Conservation (phyloP, 2,113 vertebrate species). For the Rhizomys pruinosus region DNA sequence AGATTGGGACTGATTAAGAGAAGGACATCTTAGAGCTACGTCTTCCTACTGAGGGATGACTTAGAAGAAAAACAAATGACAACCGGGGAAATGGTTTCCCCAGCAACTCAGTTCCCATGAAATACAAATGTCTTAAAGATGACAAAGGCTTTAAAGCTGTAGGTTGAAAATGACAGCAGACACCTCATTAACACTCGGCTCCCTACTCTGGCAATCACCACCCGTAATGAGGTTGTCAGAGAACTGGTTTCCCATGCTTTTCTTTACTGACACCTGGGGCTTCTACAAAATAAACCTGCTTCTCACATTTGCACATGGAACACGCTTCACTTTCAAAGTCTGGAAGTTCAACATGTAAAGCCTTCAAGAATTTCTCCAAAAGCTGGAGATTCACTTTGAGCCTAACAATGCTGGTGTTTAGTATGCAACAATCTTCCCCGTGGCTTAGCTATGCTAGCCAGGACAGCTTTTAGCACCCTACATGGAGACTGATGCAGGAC, state of each 20-base stretch:
- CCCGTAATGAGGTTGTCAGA: neutral
- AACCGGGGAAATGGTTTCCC: conserved; percentile 2
- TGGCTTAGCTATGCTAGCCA: neutral
- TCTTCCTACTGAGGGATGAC: neutral
- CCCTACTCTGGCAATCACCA: neutral
- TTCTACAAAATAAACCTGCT: neutral
- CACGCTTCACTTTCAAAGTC: neutral
- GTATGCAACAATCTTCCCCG: neutral
- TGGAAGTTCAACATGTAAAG: neutral
- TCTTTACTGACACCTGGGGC: neutral
- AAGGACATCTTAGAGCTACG: neutral
- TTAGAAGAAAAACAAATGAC: conserved; percentile 11
- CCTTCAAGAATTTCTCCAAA: neutral
- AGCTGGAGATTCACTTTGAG: neutral
- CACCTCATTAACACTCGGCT: neutral
- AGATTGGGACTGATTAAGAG: neutral
- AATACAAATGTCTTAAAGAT: neutral
- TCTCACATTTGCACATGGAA: neutral
- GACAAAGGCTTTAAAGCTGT: neutral
- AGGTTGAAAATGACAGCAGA: conserved; percentile 37
- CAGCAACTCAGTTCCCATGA: conserved; percentile 1
- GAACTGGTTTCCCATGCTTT: neutral
- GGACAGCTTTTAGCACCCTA: neutral
- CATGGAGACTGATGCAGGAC: neutral
- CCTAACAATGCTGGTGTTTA: neutral